Base-by-base conservation (phyloP, 2,113 vertebrate species). In the Vanacampus margaritifer region DNA sequence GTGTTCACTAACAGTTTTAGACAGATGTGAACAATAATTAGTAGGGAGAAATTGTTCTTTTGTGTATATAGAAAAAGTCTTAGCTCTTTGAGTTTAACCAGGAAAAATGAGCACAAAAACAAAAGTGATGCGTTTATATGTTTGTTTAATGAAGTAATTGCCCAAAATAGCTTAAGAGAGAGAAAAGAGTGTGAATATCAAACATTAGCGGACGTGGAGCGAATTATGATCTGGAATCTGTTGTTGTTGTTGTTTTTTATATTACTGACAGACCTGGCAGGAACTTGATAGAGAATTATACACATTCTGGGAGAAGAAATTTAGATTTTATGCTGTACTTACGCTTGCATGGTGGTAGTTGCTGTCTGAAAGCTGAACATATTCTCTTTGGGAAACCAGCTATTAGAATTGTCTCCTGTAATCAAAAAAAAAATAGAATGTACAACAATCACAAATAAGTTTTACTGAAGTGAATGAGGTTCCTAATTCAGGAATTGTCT, bases 261-360 rank as follows among this genome's bases (percentile, higher is more conserved):
- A 26, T 54, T 54, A 26, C 5, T 24, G 51, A 71, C 64, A 59
- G 37, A 59, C n/a, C 65, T 75, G 70, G 56, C 28, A 45, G 9
- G 50, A 53, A 53, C 10, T 24, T 23, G 50, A 53, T 53, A 6
- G 24, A 14, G 28, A 32, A 57, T 32, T 16, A 26, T 16, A 43
- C 21, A 17, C 36, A 2, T 36, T 19, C 65, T 64, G 61, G 70
- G 51, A 68, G 67, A 79, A 68, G 35, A 17, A 41, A 74, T 73
- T 54, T 9, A 53, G 62, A 72, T 57, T 74, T 66, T 43, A 64
- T 64, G 67, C 26, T 67, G 60, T 90, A 96, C 97, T 98, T 91
- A 98, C 96, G 96, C 97, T 94, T 98, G 97, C 96, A 99, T 96
- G 92, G 97, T 98, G 89, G 97, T 98, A 75, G 94, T 96, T 64